Evolutionary conservation across 2,113 vertebrate species (phyloP).

Genomic region (Colius striatus): DNA sequence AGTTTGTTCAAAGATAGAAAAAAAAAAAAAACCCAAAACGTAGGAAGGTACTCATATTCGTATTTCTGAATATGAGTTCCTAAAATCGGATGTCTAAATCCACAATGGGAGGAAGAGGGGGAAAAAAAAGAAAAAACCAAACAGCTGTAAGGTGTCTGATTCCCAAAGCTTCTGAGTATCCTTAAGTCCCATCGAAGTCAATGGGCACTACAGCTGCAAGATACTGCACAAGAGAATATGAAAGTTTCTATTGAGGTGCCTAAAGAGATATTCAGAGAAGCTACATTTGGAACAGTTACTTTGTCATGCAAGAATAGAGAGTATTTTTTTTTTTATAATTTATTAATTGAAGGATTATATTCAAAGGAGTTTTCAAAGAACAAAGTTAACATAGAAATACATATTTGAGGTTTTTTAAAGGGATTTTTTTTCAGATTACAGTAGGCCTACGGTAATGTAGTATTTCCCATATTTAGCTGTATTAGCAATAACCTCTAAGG

Average conservation of each 20-base stretch:
- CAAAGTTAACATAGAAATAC: neutral
- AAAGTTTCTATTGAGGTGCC: neutral
- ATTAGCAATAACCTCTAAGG: neutral
- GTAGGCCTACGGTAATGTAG: fast-evolving
- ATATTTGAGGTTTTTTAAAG: neutral
- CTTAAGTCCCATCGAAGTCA: neutral
- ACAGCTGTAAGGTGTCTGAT: neutral
- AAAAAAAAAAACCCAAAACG: too few relatives aligned
- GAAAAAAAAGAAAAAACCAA: neutral
- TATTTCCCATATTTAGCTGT: neutral
- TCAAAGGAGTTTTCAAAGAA: neutral
- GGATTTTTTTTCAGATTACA: neutral
- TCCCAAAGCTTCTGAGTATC: neutral
- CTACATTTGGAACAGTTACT: neutral
- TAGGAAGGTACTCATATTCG: fast-evolving
- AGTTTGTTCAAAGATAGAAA: neutral
- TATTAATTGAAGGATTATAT: neutral
- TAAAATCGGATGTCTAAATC: neutral
- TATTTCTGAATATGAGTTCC: neutral
- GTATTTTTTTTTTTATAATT: neutral
- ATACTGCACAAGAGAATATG: neutral
- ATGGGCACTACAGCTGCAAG: neutral
- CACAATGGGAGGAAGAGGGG: neutral
- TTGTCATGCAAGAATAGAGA: neutral
- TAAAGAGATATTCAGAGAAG: neutral